Base-by-base conservation (phyloP, 2,113 vertebrate genomes). In the Stictonetta naevosa region DNA sequence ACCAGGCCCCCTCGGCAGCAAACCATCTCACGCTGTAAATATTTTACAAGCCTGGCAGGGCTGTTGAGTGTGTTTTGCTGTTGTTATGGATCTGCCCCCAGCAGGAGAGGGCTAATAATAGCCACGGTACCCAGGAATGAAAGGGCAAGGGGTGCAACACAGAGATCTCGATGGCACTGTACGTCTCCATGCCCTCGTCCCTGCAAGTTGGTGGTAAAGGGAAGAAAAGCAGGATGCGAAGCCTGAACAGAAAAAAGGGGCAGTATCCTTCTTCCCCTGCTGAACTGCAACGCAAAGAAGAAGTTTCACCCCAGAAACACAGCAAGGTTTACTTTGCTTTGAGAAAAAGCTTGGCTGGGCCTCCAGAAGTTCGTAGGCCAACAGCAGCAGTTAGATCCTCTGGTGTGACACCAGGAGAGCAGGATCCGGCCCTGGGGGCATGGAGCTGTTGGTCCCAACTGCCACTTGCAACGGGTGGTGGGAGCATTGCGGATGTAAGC, bases 91-190 rank as follows among this genome's bases (percentile, higher is more conserved):
- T 96, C 77, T 29, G 0, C 56, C 69, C 81, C 86, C 88, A 79
- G 91, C 76, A 94, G 93, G 95, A 90, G 68, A 93, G 79, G 56
- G n/a, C 97, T 97, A 97, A 96, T 83, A 96, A 97, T 97, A 97
- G 94, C 14, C 16, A 19, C 50, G 72, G 78, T 68, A 59, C 67
- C 95, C 75, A 68, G 85, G 86, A 91, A 94, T 88, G 86, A 91
- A 95, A 95, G 92, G 92, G 72, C 90, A 91, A 79, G 73, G 88
- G 83, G 71, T 76, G 56, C 55, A 5, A 48, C 1, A 5, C 1
- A 2, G 72, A 72, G 82, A 48, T 59, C 91, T 83, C 3, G 3
- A 31, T 71, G 86, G 52, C 0, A 20, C 44, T 2, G 1, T 31
- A 17, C 6, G 1, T 4, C 68, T 71, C 11, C 33, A 11, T 58